Base-by-base conservation (phyloP, 2,113 vertebrate species). In the Myrmophylax atrothorax region DNA sequence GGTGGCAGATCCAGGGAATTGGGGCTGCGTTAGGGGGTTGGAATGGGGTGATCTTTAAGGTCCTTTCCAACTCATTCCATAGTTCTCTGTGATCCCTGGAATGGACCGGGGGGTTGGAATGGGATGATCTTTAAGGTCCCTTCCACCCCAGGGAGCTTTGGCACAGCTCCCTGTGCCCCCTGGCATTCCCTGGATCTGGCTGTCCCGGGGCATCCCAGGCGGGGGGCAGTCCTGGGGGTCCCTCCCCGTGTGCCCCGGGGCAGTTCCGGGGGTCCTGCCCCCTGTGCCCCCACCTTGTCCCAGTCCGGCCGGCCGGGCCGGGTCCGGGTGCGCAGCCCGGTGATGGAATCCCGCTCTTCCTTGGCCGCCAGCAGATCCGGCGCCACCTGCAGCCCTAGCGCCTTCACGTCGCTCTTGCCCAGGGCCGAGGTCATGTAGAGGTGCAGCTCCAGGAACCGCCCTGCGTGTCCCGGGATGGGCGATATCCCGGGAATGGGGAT, bases 381-480 rank as follows among this genome's bases (percentile, higher is more conserved):
- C 8, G 99, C 99, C 99, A 99, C 98, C 98, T 99, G 99, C 74
- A 99, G 98, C 80, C 99, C 99, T 20, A 99, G 98, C 46, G 98
- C 99, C 96, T 98, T 99, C 98, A 99, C 97, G 94, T 99, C 99
- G 1, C 98, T 99, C 97, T 98, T 98, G 90, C 98, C 80, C 77
- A 99, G 98, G 0, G 98, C 99, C 0, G 99, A 98, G 0, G 98
- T 99, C 99, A 99, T 98, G 96, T 98, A 99, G 98, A 99, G 98
- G 82, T 99, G 98, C 98, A 99, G 98, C 97, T 99, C 99, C 96
- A 99, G 82, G 95, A 99, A 99, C 7, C 92, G 87, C 33, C 98
- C 99, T 99, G 94, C 1, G 6, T 0, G 10, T 10, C 2, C 14
- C 7, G 56, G 10, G 2, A 42, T 42, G 40, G 40, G 38, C 38